Conservation (phyloP, 2,113 vertebrate genomes). For the Mesembrinibis cayennensis region DNA sequence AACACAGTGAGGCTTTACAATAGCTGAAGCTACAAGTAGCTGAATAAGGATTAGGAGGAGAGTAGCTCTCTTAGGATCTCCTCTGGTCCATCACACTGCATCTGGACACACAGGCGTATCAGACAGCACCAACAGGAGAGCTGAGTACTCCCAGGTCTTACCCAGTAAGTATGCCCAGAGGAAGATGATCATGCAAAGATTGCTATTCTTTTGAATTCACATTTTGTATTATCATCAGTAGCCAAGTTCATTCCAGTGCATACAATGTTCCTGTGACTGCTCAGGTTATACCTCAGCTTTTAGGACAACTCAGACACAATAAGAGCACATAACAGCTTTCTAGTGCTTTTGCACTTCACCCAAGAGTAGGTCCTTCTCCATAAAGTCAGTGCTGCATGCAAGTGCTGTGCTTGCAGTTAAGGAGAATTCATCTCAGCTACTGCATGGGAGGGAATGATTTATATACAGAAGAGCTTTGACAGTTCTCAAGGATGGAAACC, state of each 20-base stretch:
- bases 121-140: background rate
- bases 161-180: background rate
- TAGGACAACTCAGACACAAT: background rate
- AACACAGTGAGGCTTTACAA: background rate
- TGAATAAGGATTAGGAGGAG: background rate
- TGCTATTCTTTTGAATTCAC: background rate
- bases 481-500: background rate
- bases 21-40: background rate
- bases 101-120: fast-evolving
- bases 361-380: background rate
- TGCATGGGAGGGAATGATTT: background rate
- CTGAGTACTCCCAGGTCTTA: background rate
- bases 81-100: background rate
- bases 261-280: background rate
- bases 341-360: background rate
- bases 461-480: background rate
- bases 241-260: background rate
- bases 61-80: background rate
- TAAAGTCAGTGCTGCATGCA: background rate
- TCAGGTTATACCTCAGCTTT: background rate
- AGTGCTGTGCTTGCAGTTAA: background rate
- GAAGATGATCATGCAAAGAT: background rate
- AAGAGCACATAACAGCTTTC: background rate
- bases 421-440: background rate
- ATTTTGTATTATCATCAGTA: background rate